Evolutionary conservation across 2,797 vertebrate species (phyloP).

Genomic region (Iguana delicatissima): DNA sequence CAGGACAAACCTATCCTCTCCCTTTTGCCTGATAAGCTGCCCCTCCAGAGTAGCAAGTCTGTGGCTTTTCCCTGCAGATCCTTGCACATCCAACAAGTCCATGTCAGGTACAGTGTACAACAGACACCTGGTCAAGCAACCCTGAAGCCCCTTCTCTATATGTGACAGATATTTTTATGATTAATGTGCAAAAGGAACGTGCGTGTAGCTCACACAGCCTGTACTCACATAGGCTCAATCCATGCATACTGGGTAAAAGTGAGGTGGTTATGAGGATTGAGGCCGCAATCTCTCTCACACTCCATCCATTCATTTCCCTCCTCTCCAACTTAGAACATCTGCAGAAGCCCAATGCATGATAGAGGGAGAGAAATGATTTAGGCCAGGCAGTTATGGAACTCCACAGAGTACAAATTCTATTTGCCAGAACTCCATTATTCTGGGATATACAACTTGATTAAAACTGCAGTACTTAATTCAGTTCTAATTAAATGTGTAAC

Average conservation of each 20-base stretch:
- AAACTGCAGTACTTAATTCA: slow-evolving; percentile 20
- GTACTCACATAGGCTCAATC: too few relatives aligned
- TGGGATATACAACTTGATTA: slow-evolving; percentile 39
- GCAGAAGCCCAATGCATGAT: neutral
- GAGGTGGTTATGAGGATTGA: neutral
- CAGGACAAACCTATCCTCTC: neutral
- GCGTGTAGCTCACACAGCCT: neutral
- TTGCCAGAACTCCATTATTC: neutral
- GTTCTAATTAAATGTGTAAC: slow-evolving; percentile 32
- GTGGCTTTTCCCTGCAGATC: neutral
- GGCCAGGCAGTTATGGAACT: neutral
- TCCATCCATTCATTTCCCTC: too few relatives aligned
- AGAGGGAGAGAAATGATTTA: neutral
- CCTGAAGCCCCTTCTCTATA: neutral
- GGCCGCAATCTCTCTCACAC: neutral
- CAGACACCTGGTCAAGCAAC: neutral
- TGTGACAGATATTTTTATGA: neutral
- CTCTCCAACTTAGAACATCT: neutral
- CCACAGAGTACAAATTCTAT: neutral
- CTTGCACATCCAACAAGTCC: too few relatives aligned
- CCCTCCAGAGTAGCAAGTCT: neutral
- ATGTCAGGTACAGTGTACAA: too few relatives aligned
- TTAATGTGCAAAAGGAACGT: neutral
- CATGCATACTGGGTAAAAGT: neutral
- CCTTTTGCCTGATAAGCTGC: neutral